These are phyloP conservation scores for Lamellibrachia luymesi DNA, from an alignment of 1,140 invertebrate species.

Conservation along the genomic window DNA sequence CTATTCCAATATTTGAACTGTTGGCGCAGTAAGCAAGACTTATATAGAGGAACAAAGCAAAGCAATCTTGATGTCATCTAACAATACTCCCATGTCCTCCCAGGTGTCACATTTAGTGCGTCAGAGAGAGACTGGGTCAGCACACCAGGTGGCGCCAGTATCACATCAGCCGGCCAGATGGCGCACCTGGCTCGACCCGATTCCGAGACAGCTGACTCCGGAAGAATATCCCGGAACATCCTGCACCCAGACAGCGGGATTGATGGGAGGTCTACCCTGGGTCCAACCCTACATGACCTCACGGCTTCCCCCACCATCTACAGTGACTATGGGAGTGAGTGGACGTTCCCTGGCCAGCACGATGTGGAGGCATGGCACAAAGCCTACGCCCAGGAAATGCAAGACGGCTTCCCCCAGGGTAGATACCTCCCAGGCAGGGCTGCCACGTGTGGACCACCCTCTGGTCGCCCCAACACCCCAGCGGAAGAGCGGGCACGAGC, in stretches of 20 bases:
- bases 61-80: background rate
- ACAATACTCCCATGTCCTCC: background rate
- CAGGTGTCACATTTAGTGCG: background rate
- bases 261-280: background rate
- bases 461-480: background rate
- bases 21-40: background rate
- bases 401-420: background rate
- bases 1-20: background rate
- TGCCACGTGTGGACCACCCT: background rate
- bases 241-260: background rate
- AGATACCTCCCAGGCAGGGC: background rate
- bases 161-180: background rate
- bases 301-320: conserved; percentile 7
- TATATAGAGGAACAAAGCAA: background rate
- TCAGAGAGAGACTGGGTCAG: background rate
- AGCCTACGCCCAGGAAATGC: background rate
- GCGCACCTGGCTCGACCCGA: background rate
- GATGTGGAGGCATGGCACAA: background rate
- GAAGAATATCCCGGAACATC: background rate
- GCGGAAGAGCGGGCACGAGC: conserved; percentile 8
- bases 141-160: background rate
- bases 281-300: background rate
- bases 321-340: conserved; percentile 19
- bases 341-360: background rate
- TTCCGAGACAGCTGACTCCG: background rate